These are phyloP conservation scores for Hydrotaea cyrtoneurina DNA, from an alignment of 2,888 invertebrate genomes.

Conservation along the genomic window DNA sequence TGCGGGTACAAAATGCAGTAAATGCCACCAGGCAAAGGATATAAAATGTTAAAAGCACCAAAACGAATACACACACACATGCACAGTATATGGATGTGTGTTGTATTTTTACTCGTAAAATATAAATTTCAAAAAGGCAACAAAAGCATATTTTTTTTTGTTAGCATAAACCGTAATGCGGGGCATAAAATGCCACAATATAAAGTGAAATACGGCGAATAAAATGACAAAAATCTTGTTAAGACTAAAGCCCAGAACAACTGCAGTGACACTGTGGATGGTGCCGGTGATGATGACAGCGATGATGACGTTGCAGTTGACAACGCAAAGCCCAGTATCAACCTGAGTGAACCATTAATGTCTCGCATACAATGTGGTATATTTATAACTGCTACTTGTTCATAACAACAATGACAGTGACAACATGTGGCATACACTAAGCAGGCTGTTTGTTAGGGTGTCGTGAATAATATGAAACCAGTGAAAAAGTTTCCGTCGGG, in stretches of 20 bases:
- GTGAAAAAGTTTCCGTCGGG: no score
- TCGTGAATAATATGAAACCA: no score
- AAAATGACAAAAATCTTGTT: not conserved
- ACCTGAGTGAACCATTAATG: slow-evolving; percentile 57
- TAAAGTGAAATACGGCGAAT: not conserved
- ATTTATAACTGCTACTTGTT: not conserved
- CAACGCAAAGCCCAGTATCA: slow-evolving; percentile 43
- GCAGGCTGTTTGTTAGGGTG: not conserved
- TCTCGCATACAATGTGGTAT: not conserved
- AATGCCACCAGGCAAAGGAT: no score
- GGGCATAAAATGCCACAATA: slow-evolving; percentile 34
- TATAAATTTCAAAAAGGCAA: not conserved
- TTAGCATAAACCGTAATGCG: slow-evolving; percentile 60
- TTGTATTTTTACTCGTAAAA: not conserved
- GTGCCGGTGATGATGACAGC: slow-evolving; percentile 24
- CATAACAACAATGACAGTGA: not conserved
- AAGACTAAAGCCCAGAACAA: slow-evolving; percentile 5
- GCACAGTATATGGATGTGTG: not conserved
- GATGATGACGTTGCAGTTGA: slow-evolving; percentile 47
- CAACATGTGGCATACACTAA: not conserved
- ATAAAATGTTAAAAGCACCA: not conserved
- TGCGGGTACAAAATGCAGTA: no score
- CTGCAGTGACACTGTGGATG: slow-evolving; percentile 16
- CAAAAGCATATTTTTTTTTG: slow-evolving; percentile 44
- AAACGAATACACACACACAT: not conserved